Evolutionary conservation across 2,888 invertebrate species (phyloP), one percentile per base, ranked within the genome.

Genomic region (Dendrolimus houi): DNA sequence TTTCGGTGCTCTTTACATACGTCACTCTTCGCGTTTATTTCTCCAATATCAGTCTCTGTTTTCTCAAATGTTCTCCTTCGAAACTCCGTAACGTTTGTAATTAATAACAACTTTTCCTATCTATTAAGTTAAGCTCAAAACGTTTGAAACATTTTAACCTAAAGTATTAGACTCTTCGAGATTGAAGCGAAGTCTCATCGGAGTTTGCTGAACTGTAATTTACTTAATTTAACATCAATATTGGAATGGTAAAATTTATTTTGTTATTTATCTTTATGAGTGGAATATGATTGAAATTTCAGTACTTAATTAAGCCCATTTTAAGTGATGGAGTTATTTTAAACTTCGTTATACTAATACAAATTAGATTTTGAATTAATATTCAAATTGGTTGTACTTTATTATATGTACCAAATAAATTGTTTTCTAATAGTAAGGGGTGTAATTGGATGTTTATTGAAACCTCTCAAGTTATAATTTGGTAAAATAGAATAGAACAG

Each of bases 71-170:
- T 59, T 59, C 52, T 54, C 52, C 55, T 59, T 61, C 60, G 60
- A 58, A 66, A 68, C 65, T 66, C 61, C 59, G 47, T 61, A 61
- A 62, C 12, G 54, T 54, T 69, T 67, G 61, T 69, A 73, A 71
- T 74, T 72, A 71, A 67, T 70, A 65, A 65, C 58, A 74, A 73
- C 68, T 72, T 72, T 71, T 67, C 68, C 66, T 70, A 72, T 69
- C 64, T 70, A 70, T 68, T 69, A 69, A 69, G 62, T 72, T 66
- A 64, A 65, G 63, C 61, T 60, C 64, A 63, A 69, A 68, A 68
- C 62, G 60, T 70, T 71, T 67, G 62, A 65, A 74, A 70, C 67
- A 64, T 68, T 69, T 72, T 70, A 67, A 67, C 67, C 61, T 66
- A 53, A 69, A 72, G 69, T 74, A 69, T 68, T 68, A 62, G 62